Percentiles rank a stretch among this genome's conserved stretches.
Conservation (phyloP, 2,113 vertebrate species). For the Arenaria interpres region DNA sequence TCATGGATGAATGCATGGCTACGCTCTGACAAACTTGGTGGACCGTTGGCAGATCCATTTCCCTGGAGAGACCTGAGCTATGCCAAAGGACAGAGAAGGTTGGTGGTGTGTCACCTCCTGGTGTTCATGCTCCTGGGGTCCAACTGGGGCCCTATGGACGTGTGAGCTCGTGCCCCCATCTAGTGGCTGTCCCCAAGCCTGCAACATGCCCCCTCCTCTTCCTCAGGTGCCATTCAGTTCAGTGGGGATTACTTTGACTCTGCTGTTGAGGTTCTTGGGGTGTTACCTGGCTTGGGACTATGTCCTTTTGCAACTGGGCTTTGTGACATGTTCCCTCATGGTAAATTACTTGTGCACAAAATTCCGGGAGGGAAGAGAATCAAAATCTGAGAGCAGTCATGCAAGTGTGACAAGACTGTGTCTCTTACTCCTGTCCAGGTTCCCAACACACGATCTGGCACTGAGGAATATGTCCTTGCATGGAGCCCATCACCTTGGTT, state of each 20-base stretch:
- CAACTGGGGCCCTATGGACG: background rate
- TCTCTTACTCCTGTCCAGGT: background rate
- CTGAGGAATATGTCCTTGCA: background rate
- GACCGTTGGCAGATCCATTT: background rate
- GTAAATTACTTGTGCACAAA: background rate
- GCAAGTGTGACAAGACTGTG: background rate
- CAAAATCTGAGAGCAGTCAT: background rate
- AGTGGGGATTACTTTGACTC: background rate
- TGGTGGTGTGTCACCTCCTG: background rate
- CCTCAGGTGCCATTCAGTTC: background rate
- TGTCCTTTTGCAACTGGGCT: background rate
- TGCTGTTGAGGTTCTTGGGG: background rate
- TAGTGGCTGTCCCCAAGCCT: constrained; percentile 43
- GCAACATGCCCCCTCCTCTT: background rate
- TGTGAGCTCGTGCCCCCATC: constrained; percentile 26
- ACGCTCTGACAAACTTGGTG: background rate
- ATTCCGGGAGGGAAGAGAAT: background rate
- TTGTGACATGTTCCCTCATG: background rate
- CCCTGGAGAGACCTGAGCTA: background rate
- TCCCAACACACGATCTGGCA: background rate
- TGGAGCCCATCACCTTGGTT: background rate
- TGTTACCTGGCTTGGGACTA: background rate
- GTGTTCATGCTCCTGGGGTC: background rate
- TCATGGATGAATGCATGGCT: background rate
- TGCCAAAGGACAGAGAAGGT: background rate